A percentile compares a stretch with the other conserved stretches of the same genome.
phyloP scores from a whole-genome alignment of 2,888 invertebrate genomes.

The Macrophya alboannulata region DNA sequence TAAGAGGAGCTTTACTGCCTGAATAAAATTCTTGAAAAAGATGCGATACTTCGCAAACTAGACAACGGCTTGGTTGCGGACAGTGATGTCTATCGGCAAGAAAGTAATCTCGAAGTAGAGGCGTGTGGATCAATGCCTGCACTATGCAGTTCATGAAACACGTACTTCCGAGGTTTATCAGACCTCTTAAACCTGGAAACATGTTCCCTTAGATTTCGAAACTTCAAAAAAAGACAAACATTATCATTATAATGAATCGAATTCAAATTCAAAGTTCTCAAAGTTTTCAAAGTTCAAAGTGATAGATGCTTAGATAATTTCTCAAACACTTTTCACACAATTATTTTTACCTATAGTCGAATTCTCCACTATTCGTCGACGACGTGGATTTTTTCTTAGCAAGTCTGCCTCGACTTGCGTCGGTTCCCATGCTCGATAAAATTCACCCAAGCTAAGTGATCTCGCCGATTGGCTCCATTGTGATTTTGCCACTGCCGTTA shows the following conservation, averaged over 20 bases:
- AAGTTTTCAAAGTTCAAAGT: no score
- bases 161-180: conserved; percentile 97
- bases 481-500: conserved; percentile 76
- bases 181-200: conserved; percentile 89
- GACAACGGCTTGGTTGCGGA: conserved; percentile 89
- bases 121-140: conserved; percentile 96
- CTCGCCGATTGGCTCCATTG: conserved; percentile 79
- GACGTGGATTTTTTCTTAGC: conserved; percentile 88
- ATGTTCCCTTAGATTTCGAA: conserved; percentile 42
- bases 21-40: conserved; percentile 99
- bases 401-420: conserved; percentile 89
- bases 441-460: conserved; percentile 77
- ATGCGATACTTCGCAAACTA: conserved; percentile 97
- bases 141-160: conserved; percentile 99
- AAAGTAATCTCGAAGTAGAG: conserved; percentile 96
- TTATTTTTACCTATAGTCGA: conserved; percentile 87
- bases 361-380: conserved; percentile 90
- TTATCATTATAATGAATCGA: background rate
- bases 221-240: background rate
- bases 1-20: conserved; percentile 93
- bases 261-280: no score
- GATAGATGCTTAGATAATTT: background rate
- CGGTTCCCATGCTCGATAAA: conserved; percentile 88
- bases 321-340: background rate
- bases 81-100: conserved; percentile 96